Evolutionary conservation across 2,113 vertebrate species (phyloP).

Genomic region (Ophthalmolycus amberensis): DNA sequence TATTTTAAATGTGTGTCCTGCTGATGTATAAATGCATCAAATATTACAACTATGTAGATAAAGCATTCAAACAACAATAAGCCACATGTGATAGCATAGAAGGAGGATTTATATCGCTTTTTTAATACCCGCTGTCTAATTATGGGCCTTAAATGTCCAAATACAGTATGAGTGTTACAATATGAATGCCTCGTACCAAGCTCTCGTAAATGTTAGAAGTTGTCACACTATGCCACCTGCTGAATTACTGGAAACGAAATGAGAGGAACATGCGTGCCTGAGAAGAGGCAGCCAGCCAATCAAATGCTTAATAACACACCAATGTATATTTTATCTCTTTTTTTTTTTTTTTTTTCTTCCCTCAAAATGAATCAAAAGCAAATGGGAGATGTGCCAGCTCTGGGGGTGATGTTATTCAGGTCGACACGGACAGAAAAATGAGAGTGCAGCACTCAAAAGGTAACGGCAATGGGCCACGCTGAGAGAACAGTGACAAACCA

Average conservation of each 20-base stretch:
- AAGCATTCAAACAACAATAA: neutral
- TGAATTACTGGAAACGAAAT: slow-evolving; percentile 17
- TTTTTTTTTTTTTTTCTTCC: neutral
- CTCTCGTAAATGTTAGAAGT: slow-evolving; percentile 9
- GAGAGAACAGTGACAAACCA: neutral
- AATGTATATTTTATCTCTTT: slow-evolving; percentile 17
- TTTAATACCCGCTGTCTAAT: neutral
- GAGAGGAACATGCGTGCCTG: neutral
- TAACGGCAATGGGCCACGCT: neutral
- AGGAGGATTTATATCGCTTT: slow-evolving; percentile 18
- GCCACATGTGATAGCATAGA: neutral
- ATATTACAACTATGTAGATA: neutral
- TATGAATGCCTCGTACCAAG: slow-evolving; percentile 10
- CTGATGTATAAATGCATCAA: neutral
- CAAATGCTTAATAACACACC: slow-evolving; percentile 11
- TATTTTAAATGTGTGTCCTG: neutral
- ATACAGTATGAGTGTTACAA: slow-evolving; percentile 3
- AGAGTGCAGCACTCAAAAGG: neutral
- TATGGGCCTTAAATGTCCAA: slow-evolving; percentile 4
- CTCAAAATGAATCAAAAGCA: slow-evolving; percentile 25
- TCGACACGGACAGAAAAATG: neutral
- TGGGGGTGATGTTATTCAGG: slow-evolving; percentile 21
- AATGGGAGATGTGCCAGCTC: slow-evolving; percentile 6
- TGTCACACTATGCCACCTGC: neutral
- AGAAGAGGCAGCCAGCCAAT: slow-evolving; percentile 16